These are phyloP conservation scores for Chrosomus eos DNA, from an alignment of 2,797 vertebrate species.

Conservation along the genomic window DNA sequence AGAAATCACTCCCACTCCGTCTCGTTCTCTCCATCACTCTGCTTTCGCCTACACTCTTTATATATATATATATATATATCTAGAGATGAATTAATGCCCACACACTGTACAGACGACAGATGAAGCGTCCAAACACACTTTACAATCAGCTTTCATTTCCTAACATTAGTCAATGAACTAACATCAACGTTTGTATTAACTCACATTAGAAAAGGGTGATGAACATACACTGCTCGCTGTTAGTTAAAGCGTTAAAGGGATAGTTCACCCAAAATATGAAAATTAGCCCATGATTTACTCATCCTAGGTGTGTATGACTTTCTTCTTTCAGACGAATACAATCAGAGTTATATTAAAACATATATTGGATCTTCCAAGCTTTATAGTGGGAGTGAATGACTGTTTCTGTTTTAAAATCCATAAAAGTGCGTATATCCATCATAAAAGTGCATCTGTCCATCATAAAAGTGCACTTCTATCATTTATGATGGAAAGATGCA, in stretches of 20 bases:
- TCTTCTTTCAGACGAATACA: no score
- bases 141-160: neutral
- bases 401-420: no score
- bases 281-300: no score
- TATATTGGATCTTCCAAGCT: no score
- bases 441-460: no score
- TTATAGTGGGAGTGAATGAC: no score
- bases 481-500: no score
- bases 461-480: no score
- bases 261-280: no score
- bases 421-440: no score
- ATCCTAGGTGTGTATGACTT: no score
- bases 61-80: neutral
- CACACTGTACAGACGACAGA: neutral
- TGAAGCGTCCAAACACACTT: neutral
- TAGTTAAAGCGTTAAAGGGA: neutral
- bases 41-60: slow-evolving; percentile 6
- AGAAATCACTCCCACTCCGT: slow-evolving; percentile 14
- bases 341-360: no score
- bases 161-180: neutral
- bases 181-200: neutral
- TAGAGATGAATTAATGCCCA: neutral
- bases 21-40: slow-evolving; percentile 7
- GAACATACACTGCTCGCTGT: neutral
- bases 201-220: neutral